These are phyloP conservation scores for Porites australiensis DNA, from an alignment of 64 coral and sea anemone species.

Conservation along the genomic window DNA sequence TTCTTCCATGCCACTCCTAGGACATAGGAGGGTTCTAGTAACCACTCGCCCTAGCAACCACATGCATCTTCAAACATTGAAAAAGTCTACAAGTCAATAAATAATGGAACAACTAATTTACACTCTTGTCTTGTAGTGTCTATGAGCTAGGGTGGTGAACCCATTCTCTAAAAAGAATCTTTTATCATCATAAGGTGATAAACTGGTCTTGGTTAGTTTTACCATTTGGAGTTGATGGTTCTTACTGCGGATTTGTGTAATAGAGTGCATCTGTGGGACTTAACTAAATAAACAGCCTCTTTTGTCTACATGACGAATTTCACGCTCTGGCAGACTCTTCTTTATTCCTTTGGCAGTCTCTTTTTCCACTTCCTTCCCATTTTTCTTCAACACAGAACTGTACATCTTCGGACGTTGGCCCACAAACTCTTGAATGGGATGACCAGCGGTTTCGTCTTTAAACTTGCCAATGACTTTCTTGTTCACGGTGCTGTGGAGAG, in stretches of 20 bases:
- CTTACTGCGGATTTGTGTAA: neutral
- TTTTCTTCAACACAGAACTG: neutral
- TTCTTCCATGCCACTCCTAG: too few relatives aligned
- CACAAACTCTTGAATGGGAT: conserved; percentile 1
- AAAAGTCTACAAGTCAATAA: too few relatives aligned
- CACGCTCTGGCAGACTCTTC: neutral
- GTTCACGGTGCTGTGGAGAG: neutral
- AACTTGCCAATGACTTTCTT: conserved; percentile 52
- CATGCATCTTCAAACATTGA: too few relatives aligned
- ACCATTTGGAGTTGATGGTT: neutral
- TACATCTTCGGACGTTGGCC: conserved; percentile 48
- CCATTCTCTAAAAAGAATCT: conserved; percentile 6
- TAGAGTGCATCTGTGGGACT: neutral
- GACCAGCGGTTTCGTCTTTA: conserved; percentile 41
- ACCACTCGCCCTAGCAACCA: too few relatives aligned
- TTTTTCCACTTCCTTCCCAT: neutral
- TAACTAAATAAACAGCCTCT: neutral
- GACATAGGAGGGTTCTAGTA: too few relatives aligned
- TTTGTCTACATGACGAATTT: conserved; percentile 7
- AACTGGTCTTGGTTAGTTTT: neutral
- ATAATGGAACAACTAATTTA: too few relatives aligned
- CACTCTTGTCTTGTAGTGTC: neutral
- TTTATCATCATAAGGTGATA: neutral
- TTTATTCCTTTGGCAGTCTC: conserved; percentile 19
- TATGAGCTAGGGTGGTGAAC: neutral